These are phyloP conservation scores for Meganola albula DNA, from an alignment of 2,888 invertebrate genomes.

Conservation along the genomic window DNA sequence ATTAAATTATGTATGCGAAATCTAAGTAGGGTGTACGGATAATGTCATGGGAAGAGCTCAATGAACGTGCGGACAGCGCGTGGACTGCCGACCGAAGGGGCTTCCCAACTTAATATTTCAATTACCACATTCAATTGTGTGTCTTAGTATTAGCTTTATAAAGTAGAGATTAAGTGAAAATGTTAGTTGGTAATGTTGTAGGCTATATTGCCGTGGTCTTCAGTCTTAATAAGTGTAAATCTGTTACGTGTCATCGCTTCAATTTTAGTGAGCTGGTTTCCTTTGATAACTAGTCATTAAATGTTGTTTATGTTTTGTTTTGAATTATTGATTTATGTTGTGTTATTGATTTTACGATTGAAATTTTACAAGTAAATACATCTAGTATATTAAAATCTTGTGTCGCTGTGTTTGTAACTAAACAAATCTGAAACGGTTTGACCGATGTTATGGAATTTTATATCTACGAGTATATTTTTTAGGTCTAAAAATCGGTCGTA, in stretches of 20 bases:
- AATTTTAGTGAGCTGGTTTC: conserved; percentile 37
- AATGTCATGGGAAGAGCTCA: conserved; percentile 78
- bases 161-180: conserved; percentile 27
- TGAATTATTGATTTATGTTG: conserved; percentile 24
- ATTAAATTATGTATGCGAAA: conserved; percentile 31
- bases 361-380: conserved; percentile 7
- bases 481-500: too few species aligned
- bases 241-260: conserved; percentile 42
- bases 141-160: conserved; percentile 33
- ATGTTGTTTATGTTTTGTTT: conserved; percentile 23
- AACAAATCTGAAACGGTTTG: too few species aligned
- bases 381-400: too few species aligned
- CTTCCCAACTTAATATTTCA: conserved; percentile 44
- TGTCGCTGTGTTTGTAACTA: too few species aligned
- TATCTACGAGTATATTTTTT: too few species aligned
- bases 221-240: conserved; percentile 56
- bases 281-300: conserved; percentile 31
- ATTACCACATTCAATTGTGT: conserved; percentile 39
- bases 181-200: conserved; percentile 27
- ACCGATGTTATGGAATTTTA: too few species aligned
- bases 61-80: conserved; percentile 74
- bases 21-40: conserved; percentile 43
- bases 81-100: conserved; percentile 68
- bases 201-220: conserved; percentile 39
- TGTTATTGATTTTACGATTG: conserved; percentile 10